A percentile compares a stretch with the other conserved stretches of the same genome.
Conservation (phyloP, 2,113 vertebrate species). For the Rhineura floridana region DNA sequence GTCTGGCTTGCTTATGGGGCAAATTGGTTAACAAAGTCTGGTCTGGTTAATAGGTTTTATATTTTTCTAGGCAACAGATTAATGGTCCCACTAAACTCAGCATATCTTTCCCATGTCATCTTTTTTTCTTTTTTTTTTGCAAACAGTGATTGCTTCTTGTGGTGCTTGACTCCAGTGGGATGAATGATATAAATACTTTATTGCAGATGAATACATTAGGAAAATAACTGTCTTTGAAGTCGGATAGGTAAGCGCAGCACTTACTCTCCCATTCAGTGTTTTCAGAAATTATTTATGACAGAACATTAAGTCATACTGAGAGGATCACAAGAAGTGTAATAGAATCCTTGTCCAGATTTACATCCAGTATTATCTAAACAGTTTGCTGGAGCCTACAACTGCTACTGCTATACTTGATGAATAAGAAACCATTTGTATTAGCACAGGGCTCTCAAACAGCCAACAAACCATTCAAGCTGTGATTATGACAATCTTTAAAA, state of each 20-base stretch:
- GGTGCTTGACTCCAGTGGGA: background rate
- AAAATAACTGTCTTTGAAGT: slow-evolving; percentile 29
- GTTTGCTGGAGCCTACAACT: slow-evolving; percentile 26
- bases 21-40: background rate
- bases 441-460: slow-evolving; percentile 38
- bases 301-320: slow-evolving; percentile 44
- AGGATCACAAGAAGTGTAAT: slow-evolving; percentile 26
- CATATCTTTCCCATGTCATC: background rate
- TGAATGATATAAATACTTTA: slow-evolving; percentile 34
- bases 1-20: background rate
- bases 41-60: slow-evolving; percentile 1
- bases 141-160: slow-evolving; percentile 16
- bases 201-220: background rate
- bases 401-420: slow-evolving; percentile 38
- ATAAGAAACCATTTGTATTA: slow-evolving; percentile 42
- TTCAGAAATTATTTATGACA: slow-evolving; percentile 33
- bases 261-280: slow-evolving; percentile 2
- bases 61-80: background rate
- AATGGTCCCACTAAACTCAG: background rate
- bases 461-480: slow-evolving; percentile 9
- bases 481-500: slow-evolving; percentile 25
- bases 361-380: slow-evolving; percentile 1
- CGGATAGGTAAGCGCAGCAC: slow-evolving; percentile 2
- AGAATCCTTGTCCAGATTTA: slow-evolving; percentile 21
- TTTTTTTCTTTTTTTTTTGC: too few relatives aligned